Evolutionary conservation across 2,888 invertebrate genomes (phyloP).

Genomic region (Teinopalpus imperialis): DNA sequence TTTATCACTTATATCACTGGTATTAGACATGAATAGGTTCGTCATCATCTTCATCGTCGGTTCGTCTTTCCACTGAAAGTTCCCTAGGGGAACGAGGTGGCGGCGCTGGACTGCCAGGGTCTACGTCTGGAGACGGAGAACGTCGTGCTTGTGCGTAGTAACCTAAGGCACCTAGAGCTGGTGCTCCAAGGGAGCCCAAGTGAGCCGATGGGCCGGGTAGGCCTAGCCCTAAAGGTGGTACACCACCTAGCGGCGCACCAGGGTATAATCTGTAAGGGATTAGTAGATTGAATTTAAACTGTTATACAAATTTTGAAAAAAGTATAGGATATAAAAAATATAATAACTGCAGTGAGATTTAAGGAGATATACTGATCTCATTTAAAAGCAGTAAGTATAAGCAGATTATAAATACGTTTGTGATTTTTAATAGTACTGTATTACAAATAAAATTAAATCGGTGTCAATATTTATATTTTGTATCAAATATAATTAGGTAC

Average conservation of each 20-base stretch:
- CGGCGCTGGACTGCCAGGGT: conserved; percentile 82
- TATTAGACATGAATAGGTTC: conserved; percentile 84
- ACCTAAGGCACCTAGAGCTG: conserved; percentile 82
- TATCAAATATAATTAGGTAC: too few species aligned
- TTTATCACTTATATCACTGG: conserved; percentile 32
- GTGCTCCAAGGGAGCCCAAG: conserved; percentile 85
- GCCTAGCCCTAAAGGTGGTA: conserved; percentile 81
- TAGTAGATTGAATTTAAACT: too few species aligned
- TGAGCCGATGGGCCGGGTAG: conserved; percentile 86
- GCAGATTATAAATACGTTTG: too few species aligned
- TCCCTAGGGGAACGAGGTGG: conserved; percentile 70
- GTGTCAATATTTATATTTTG: too few species aligned
- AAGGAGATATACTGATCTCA: too few species aligned
- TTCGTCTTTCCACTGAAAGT: conserved; percentile 63
- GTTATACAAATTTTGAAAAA: too few species aligned
- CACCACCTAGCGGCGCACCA: conserved; percentile 81
- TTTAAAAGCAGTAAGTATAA: too few species aligned
- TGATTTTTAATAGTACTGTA: too few species aligned
- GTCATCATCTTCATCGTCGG: conserved; percentile 82
- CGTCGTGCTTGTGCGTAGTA: conserved; percentile 77
- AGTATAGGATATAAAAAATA: too few species aligned
- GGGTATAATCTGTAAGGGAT: conserved; percentile 78
- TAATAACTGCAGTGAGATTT: too few species aligned
- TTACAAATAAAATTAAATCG: too few species aligned
- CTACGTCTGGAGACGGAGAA: conserved; percentile 78